Evolutionary conservation across 2,797 vertebrate genomes (phyloP).

Genomic region (Fringilla coelebs): DNA sequence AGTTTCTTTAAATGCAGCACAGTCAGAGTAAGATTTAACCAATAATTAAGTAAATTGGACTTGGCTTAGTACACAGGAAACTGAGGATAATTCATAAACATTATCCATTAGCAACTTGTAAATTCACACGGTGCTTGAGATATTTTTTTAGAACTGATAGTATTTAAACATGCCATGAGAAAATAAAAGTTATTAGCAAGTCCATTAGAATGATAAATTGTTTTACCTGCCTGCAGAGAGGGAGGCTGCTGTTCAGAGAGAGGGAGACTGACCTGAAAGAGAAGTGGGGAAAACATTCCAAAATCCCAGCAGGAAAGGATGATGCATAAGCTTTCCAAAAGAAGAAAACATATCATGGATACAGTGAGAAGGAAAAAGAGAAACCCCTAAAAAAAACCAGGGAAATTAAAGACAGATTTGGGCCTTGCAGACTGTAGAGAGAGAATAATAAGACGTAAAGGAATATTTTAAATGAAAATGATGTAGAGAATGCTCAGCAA

Average conservation of each 20-base stretch:
- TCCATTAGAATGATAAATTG: not conserved
- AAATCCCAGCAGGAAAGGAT: not conserved
- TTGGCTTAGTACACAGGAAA: not conserved
- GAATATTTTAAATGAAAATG: not conserved
- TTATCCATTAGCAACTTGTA: not conserved
- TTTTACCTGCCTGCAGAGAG: not conserved
- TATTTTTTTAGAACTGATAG: not conserved
- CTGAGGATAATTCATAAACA: not conserved
- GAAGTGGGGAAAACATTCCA: not conserved
- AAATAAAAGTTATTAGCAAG: not conserved
- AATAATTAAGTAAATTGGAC: conserved; percentile 19
- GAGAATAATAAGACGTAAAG: not conserved
- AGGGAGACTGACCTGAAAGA: not conserved
- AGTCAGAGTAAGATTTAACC: not conserved
- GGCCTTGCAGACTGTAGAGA: not conserved
- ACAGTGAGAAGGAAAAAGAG: not conserved
- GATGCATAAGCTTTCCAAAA: not conserved
- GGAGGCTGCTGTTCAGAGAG: not conserved
- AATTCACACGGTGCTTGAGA: not conserved
- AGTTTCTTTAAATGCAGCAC: not conserved
- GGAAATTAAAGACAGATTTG: not conserved
- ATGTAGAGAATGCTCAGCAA: not conserved
- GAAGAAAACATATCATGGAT: not conserved
- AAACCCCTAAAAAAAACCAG: not conserved
- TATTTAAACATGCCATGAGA: not conserved